Percentiles rank a stretch among this genome's conserved stretches.
Conservation (phyloP, 2,797 vertebrate genomes). For the Zalophus californianus region DNA sequence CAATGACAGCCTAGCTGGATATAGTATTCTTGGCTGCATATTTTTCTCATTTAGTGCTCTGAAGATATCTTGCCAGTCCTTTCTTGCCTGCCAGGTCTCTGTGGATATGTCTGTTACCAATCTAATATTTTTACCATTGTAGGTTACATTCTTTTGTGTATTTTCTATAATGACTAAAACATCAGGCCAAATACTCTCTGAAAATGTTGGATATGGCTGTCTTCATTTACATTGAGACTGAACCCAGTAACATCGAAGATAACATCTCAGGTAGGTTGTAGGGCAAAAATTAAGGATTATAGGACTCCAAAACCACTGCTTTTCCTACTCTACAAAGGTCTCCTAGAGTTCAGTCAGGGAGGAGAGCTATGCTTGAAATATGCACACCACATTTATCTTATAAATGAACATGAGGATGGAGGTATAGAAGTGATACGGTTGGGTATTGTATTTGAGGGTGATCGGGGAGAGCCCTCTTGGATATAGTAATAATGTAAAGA, state of each 20-base stretch:
- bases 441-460: neutral
- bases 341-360: neutral
- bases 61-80: too few relatives aligned
- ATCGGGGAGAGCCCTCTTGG: neutral
- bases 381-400: neutral
- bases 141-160: neutral
- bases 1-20: too few relatives aligned
- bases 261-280: neutral
- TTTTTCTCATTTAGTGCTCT: too few relatives aligned
- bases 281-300: neutral
- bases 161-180: neutral
- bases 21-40: too few relatives aligned
- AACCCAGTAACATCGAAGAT: neutral
- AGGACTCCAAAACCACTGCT: neutral
- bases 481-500: neutral
- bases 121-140: too few relatives aligned
- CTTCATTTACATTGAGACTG: constrained; percentile 20
- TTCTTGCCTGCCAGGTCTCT: too few relatives aligned
- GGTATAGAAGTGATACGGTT: neutral
- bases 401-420: neutral
- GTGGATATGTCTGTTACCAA: too few relatives aligned
- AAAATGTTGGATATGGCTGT: neutral
- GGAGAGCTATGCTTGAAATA: neutral
- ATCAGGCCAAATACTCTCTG: neutral
- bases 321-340: neutral